phyloP scores from a whole-genome alignment of 2,113 vertebrate genomes.

The Pachyramphus minor region DNA sequence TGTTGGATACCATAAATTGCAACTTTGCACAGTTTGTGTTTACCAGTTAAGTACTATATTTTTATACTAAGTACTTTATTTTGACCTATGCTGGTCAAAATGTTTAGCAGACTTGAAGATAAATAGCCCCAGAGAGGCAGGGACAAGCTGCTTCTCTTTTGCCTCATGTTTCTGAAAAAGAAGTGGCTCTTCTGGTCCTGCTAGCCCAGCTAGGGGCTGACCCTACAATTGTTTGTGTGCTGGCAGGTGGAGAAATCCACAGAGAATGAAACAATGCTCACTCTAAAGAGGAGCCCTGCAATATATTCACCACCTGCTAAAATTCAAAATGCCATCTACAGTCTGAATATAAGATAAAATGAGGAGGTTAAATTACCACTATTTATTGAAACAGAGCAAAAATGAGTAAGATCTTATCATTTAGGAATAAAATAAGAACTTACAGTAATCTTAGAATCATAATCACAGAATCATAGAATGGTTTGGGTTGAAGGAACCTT shows the following conservation, averaged over 20 bases:
- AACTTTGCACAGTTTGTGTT: neutral
- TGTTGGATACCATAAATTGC: neutral
- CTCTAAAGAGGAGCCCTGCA: neutral
- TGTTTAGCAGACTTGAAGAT: neutral
- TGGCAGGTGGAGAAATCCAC: neutral
- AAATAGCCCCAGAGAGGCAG: neutral
- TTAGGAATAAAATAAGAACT: neutral
- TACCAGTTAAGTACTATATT: neutral
- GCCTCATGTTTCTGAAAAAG: neutral
- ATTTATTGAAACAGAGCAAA: neutral
- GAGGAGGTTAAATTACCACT: neutral
- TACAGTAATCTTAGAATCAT: neutral
- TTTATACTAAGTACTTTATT: neutral
- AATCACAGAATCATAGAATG: neutral
- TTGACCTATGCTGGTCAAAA: neutral
- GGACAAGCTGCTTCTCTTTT: neutral
- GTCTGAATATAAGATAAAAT: neutral
- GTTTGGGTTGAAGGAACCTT: neutral
- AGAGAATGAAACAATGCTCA: neutral
- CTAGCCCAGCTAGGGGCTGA: neutral
- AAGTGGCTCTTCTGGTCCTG: neutral
- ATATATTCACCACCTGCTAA: neutral
- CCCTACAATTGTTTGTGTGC: neutral
- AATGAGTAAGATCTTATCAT: neutral
- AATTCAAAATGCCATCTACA: neutral